These are phyloP conservation scores for Drosophila testacea DNA, from an alignment of 2,888 invertebrate species.

Conservation along the genomic window DNA sequence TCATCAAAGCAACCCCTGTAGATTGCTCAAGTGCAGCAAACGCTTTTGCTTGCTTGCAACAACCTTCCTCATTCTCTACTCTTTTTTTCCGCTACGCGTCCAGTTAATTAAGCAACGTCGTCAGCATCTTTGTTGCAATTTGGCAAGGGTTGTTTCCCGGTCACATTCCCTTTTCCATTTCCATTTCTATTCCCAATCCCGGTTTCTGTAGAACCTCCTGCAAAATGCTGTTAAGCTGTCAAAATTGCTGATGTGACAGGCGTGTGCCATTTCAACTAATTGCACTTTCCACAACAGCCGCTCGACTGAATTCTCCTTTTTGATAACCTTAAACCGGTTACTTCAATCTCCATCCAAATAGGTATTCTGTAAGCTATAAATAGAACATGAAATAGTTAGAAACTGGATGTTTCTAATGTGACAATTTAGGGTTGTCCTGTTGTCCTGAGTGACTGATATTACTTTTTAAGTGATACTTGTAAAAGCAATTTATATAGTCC, in stretches of 20 bases:
- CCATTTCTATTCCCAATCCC: background rate
- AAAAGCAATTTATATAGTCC: slow-evolving; percentile 5
- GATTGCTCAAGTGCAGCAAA: slow-evolving; percentile 50
- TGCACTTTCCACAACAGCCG: slow-evolving; percentile 62
- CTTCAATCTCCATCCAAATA: slow-evolving; percentile 2
- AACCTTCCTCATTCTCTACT: slow-evolving; percentile 4
- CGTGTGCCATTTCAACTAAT: slow-evolving; percentile 73
- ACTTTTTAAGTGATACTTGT: slow-evolving; percentile 17
- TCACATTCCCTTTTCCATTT: background rate
- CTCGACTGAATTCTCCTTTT: slow-evolving; percentile 17
- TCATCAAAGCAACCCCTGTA: slow-evolving; percentile 58
- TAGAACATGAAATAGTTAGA: slow-evolving; percentile 2
- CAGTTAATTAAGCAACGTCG: slow-evolving; percentile 71
- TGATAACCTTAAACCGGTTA: slow-evolving; percentile 52
- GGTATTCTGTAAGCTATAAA: background rate
- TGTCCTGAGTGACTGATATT: slow-evolving; percentile 20
- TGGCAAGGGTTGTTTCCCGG: slow-evolving; percentile 59
- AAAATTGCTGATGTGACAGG: slow-evolving; percentile 66
- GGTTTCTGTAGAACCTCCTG: background rate
- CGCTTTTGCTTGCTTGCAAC: slow-evolving; percentile 54
- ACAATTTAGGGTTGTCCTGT: slow-evolving; percentile 20
- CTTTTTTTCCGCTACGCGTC: slow-evolving; percentile 21
- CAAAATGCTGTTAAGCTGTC: slow-evolving; percentile 63
- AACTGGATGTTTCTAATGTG: slow-evolving; percentile 1
- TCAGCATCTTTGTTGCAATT: slow-evolving; percentile 74